phyloP scores from a whole-genome alignment of 2,888 invertebrate genomes.

The Polyommatus iphigenia region DNA sequence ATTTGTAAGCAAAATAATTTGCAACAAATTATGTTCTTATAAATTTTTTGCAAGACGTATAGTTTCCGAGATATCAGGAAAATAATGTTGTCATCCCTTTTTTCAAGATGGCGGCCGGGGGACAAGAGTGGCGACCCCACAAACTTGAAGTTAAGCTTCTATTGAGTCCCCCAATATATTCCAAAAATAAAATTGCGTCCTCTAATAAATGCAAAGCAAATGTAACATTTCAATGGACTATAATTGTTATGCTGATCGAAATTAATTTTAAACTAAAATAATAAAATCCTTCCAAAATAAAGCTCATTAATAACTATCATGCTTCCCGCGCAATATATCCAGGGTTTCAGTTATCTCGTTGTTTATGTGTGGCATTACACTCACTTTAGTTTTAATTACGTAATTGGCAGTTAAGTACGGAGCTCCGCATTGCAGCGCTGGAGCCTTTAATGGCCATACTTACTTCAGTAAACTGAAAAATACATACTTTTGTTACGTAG shows the following conservation, averaged over 20 bases:
- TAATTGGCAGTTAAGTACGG: conserved; percentile 30
- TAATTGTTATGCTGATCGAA: background rate
- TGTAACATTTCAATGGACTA: too few species aligned
- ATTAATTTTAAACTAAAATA: background rate
- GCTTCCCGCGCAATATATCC: conserved; percentile 49
- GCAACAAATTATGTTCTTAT: too few species aligned
- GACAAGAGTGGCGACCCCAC: too few species aligned
- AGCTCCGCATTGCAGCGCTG: conserved; percentile 29
- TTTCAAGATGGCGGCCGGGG: too few species aligned
- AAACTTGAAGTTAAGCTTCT: too few species aligned
- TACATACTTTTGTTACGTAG: background rate
- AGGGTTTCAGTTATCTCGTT: conserved; percentile 38
- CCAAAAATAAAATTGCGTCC: too few species aligned
- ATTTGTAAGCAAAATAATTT: too few species aligned
- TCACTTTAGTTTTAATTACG: conserved; percentile 33
- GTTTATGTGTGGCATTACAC: conserved; percentile 29
- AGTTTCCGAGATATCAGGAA: too few species aligned
- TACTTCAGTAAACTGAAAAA: conserved; percentile 6
- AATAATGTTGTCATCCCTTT: too few species aligned
- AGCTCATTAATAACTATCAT: background rate
- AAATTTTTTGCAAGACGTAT: too few species aligned
- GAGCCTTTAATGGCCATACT: conserved; percentile 28
- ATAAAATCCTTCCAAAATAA: background rate
- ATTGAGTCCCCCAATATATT: too few species aligned
- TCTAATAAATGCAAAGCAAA: too few species aligned